A percentile compares a stretch with the other conserved stretches of the same genome.
These are phyloP conservation scores for Orthosia cruda DNA, from an alignment of 2,888 invertebrate genomes.

Conservation along the genomic window DNA sequence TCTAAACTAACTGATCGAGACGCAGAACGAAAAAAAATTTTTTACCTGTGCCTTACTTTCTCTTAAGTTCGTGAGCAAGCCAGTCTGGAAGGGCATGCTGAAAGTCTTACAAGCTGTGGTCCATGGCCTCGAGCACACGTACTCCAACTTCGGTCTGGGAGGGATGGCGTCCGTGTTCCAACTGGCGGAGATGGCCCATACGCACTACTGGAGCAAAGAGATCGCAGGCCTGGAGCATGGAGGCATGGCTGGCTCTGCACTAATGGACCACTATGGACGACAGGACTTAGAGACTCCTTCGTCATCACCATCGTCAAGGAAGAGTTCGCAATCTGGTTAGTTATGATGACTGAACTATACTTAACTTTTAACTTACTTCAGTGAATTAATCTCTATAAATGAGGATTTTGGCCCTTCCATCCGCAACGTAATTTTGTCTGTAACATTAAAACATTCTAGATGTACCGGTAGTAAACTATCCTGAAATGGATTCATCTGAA, in stretches of 20 bases:
- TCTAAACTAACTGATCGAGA: no score
- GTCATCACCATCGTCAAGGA: conserved; percentile 92
- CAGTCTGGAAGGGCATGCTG: conserved; percentile 99
- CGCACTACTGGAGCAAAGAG: conserved; percentile 99
- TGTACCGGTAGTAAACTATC: conserved; percentile 91
- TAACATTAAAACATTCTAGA: conserved; percentile 73
- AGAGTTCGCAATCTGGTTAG: conserved; percentile 93
- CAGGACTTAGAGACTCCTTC: conserved; percentile 84
- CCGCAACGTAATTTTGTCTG: conserved; percentile 8
- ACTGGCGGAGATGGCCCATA: conserved; percentile 99
- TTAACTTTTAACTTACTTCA: background rate
- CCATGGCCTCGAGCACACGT: conserved; percentile 98
- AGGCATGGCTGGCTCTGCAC: conserved; percentile 87
- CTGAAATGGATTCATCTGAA: conserved; percentile 93
- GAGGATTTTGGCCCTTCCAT: background rate
- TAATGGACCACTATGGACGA: conserved; percentile 80
- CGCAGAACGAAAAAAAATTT: background rate
- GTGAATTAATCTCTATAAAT: background rate
- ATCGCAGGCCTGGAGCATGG: conserved; percentile 92
- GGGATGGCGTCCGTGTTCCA: conserved; percentile 99
- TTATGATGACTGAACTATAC: background rate
- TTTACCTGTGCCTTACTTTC: background rate
- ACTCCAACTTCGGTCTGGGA: conserved; percentile 98
- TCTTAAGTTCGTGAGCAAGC: conserved; percentile 96
- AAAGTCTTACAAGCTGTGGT: conserved; percentile 97